Evolutionary conservation across 2,113 vertebrate genomes (phyloP), one percentile per base, ranked within the genome.

Genomic region (Connochaetes taurinus): DNA sequence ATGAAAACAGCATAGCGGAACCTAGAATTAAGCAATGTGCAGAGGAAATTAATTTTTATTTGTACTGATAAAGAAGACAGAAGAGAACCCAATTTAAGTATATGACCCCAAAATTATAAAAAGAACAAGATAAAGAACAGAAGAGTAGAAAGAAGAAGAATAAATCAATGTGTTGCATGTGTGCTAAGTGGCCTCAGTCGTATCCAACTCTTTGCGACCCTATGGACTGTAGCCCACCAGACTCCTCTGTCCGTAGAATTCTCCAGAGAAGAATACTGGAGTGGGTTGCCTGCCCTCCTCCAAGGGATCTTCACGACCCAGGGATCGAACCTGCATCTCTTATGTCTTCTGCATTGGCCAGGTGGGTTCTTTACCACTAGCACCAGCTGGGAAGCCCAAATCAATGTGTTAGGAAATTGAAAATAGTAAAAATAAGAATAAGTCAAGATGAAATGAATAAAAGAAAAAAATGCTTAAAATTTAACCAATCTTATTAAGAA

Each of bases 1-100:
- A 95, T n/a, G 15, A 87, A 90, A 95, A 74, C 21, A 74, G 12
- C 5, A 6, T 74, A 40, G 23, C 12, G 29, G 74, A 78, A 78
- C 23, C 43, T 29, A 78, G 64, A 60, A 4, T 45, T 92, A 80
- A 82, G 67, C 27, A 86, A 7, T 21, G 29, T 85, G 87, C 43
- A 85, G n/a, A 88, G 76, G 53, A 90, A 94, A 94, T 76, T 86
- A 17, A 67, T 87, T 12, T 94, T 95, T 78, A 74, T 82, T 95
- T 87, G 91, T 36, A 76, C 15, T 45, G 29, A 57, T 86, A 90
- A 52, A 94, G 52, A 86, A 95, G 43, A 87, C 33, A 58, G 21
- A 43, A 94, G 58, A 91, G 71, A 96, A 92, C 60, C 45, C 31
- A 83, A 71, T 64, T 85, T 91, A 58, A 36, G 3, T 10, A 62